A percentile compares a stretch with the other conserved stretches of the same genome.
These are phyloP conservation scores for Spermophilus dauricus DNA, from an alignment of 2,113 vertebrate species.

Conservation along the genomic window DNA sequence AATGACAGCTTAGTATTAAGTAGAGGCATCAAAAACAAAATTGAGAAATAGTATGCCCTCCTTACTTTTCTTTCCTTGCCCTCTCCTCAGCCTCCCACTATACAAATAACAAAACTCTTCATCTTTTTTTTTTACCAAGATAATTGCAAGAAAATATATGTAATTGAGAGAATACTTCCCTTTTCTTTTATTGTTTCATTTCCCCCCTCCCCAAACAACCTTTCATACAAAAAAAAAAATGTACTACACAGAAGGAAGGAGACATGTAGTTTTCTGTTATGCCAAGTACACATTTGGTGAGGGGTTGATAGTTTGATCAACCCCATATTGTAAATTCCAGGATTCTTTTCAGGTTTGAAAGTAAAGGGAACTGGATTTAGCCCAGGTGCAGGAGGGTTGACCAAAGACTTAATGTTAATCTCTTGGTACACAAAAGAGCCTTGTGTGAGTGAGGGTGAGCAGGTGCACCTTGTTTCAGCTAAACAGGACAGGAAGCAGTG, in stretches of 20 bases:
- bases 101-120: constrained; percentile 22
- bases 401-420: constrained; percentile 53
- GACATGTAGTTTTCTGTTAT: neutral
- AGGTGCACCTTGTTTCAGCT: constrained; percentile 62
- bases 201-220: neutral
- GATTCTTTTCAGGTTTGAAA: constrained; percentile 54
- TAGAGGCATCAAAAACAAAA: neutral
- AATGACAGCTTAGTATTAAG: neutral
- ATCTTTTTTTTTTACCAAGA: neutral
- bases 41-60: neutral
- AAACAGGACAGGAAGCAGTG: neutral
- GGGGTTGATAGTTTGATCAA: neutral
- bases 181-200: neutral
- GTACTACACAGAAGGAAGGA: neutral
- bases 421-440: constrained; percentile 5
- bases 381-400: neutral
- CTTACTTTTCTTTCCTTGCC: neutral
- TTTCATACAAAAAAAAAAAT: neutral
- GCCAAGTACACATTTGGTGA: constrained; percentile 27
- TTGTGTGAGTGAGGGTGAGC: neutral
- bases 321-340: constrained; percentile 55
- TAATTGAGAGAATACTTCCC: neutral
- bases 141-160: neutral
- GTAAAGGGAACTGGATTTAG: constrained; percentile 42
- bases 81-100: neutral